phyloP scores from a whole-genome alignment of 2,888 invertebrate genomes.

The Sisyra terminalis region DNA sequence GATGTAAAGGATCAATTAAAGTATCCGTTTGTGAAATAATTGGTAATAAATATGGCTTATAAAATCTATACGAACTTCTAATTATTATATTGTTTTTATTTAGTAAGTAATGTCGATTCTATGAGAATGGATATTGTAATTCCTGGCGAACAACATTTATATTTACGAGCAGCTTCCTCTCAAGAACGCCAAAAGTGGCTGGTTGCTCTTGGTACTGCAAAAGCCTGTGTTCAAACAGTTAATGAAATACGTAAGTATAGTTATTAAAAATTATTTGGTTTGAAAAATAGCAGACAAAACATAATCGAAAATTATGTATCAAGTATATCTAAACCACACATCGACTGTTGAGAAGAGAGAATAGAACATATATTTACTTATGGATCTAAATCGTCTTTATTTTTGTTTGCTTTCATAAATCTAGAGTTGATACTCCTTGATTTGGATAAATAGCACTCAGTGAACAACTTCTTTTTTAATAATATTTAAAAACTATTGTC shows the following conservation, averaged over 20 bases:
- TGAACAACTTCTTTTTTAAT: too few relatives aligned
- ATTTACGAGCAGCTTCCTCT: conserved; percentile 56
- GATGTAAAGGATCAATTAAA: conserved; percentile 70
- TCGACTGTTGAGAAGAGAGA: too few relatives aligned
- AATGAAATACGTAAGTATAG: conserved; percentile 19
- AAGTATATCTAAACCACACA: too few relatives aligned
- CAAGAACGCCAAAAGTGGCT: conserved; percentile 70
- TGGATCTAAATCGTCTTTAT: too few relatives aligned
- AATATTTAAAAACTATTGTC: too few relatives aligned
- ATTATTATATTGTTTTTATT: conserved; percentile 15
- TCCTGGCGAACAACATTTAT: conserved; percentile 69
- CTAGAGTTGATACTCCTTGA: too few relatives aligned
- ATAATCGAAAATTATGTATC: too few relatives aligned
- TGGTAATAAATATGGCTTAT: conserved; percentile 32
- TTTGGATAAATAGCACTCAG: too few relatives aligned
- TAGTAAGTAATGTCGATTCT: conserved; percentile 53
- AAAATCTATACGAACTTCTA: neutral
- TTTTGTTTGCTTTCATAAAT: too few relatives aligned
- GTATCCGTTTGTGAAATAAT: conserved; percentile 69
- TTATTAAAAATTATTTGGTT: conserved; percentile 1
- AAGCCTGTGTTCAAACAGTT: conserved; percentile 38
- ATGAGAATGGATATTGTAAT: conserved; percentile 62
- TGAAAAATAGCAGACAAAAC: too few relatives aligned
- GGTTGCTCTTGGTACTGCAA: conserved; percentile 62
- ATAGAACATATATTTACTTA: too few relatives aligned